Evolutionary conservation across 2,888 invertebrate genomes (phyloP), one percentile per base, ranked within the genome.

Genomic region (Timandra comae): DNA sequence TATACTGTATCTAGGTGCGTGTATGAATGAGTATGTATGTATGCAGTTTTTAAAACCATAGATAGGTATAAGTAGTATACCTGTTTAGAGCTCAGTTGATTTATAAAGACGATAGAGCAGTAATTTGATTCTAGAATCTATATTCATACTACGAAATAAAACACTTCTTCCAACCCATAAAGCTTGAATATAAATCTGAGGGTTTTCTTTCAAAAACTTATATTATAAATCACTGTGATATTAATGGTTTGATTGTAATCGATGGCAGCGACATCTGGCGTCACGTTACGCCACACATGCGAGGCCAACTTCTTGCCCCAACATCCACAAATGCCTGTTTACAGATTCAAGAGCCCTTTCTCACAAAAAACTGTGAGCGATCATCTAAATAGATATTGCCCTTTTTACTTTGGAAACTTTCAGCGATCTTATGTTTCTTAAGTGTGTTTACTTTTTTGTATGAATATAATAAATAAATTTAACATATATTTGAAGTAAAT

Each of bases 331-430:
- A 63, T 54, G 56, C 52, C 65, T 63, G 56, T 62, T 68, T 67
- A 68, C 53, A 45, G 52, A 70, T 72, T 69, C 68, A 60, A 57
- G 46, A 7, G 53, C 57, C 52, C 47, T 54, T 60, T 57, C 53
- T 50, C 52, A 51, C 16, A 49, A 53, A 67, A 68, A 62, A 56
- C 49, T 56, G 42, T 41, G 49, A 49, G 49, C 46, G 49, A 52
- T 63, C 45, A 48, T 44, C 46, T 47, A 37, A 52, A 57, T 50
- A 55, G 49, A 56, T 59, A 51, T 48, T 45, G 33, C 38, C 25
- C 35, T 42, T 41, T 24, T 46, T 44, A 38, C 41, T 37, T 41
- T 35, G 9, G 21, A 40, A 50, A 45, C 31, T 49, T 49, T 38
- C 16, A 24, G 11, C 9, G 28, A 20, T 12, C 29, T 16, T 35